Percentiles rank a stretch among this genome's conserved stretches.
These are phyloP conservation scores for Synergus umbraculus DNA, from an alignment of 2,888 invertebrate genomes.

Conservation along the genomic window DNA sequence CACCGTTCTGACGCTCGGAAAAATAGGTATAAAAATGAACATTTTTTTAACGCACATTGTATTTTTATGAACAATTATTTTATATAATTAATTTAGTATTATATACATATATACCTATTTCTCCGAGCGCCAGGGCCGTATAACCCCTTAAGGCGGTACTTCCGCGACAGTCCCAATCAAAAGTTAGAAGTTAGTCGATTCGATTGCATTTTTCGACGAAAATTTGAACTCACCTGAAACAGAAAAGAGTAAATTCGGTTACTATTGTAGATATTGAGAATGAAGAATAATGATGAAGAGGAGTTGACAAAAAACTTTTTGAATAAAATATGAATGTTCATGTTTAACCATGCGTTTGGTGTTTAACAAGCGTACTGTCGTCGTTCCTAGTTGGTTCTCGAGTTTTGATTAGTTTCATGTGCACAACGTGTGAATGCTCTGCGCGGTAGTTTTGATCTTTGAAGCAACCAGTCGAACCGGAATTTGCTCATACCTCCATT, in stretches of 20 bases:
- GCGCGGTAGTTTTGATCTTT: conserved; percentile 26
- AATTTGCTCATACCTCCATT: background rate
- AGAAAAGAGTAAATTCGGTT: background rate
- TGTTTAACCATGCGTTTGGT: conserved; percentile 16
- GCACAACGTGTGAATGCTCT: background rate
- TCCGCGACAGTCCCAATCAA: background rate
- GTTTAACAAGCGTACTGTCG: conserved; percentile 10
- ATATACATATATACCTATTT: no score
- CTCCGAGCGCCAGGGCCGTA: no score
- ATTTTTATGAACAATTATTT: no score
- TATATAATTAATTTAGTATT: no score
- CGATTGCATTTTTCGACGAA: background rate
- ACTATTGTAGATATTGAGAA: background rate
- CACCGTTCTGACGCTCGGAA: no score
- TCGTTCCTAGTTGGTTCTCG: conserved; percentile 31
- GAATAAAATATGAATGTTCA: background rate
- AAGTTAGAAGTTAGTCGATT: background rate
- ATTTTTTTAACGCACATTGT: no score
- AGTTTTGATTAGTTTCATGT: conserved; percentile 44
- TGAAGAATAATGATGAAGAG: background rate
- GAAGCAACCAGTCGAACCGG: conserved; percentile 28
- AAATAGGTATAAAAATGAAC: no score
- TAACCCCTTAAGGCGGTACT: background rate
- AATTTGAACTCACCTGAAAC: background rate
- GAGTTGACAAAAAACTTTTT: background rate